These are phyloP conservation scores for Drosophila burlai DNA, from an alignment of 1,140 invertebrate species.

Conservation along the genomic window DNA sequence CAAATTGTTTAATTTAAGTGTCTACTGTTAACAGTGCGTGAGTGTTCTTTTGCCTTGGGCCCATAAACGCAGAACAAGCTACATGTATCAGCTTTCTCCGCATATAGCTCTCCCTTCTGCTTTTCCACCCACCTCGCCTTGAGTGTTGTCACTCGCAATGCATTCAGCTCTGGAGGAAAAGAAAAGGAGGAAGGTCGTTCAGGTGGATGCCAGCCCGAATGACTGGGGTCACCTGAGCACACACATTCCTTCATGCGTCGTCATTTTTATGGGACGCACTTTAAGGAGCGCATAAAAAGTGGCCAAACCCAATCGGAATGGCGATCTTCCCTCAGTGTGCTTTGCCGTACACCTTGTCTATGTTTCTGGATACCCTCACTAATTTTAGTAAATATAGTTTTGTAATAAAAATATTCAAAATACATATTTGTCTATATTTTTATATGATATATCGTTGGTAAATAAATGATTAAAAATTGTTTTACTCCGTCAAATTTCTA, in stretches of 20 bases:
- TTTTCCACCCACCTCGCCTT: slow-evolving; percentile 36
- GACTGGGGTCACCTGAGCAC: slow-evolving; percentile 56
- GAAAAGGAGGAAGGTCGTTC: slow-evolving; percentile 17
- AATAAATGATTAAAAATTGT: too few species aligned
- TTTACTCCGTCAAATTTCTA: too few species aligned
- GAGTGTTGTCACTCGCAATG: slow-evolving; percentile 71
- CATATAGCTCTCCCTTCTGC: background rate
- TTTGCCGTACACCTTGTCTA: background rate
- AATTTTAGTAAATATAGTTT: too few species aligned
- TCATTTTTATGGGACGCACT: slow-evolving; percentile 74
- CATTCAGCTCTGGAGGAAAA: slow-evolving; percentile 41
- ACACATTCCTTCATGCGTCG: slow-evolving; percentile 44
- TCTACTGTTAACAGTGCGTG: slow-evolving; percentile 9
- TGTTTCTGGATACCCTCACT: slow-evolving; percentile 2
- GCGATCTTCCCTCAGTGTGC: slow-evolving; percentile 25
- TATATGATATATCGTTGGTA: too few species aligned
- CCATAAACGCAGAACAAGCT: slow-evolving; percentile 50
- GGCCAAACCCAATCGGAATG: slow-evolving; percentile 63
- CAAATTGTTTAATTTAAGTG: background rate
- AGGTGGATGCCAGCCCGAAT: slow-evolving; percentile 25
- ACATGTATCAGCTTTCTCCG: slow-evolving; percentile 18
- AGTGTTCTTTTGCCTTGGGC: slow-evolving; percentile 48
- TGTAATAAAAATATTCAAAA: background rate
- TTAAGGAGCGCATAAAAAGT: slow-evolving; percentile 79
- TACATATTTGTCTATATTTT: too few species aligned